Evolutionary conservation across 2,113 vertebrate species (phyloP), one percentile per base, ranked within the genome.

Genomic region (Uria lomvia): DNA sequence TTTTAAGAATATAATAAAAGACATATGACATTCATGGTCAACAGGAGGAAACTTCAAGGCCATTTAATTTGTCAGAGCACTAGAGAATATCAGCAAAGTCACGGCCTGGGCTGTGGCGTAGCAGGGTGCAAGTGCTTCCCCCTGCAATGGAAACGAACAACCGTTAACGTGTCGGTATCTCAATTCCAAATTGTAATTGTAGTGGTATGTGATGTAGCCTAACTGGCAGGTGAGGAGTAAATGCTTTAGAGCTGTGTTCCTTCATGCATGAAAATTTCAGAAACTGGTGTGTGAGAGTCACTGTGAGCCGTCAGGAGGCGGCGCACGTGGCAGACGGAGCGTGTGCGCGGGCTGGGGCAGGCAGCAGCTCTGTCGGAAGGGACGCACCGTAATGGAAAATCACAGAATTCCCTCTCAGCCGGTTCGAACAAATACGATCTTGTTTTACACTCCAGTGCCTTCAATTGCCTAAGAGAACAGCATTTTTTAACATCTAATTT

Each of bases 401-500:
- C 86, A 42, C 42, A 36, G 74, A 60, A 71, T 60, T 70, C 67
- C 75, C 42, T 43, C 71, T 43, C 24, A 23, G 65, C 75, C 2
- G 0, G 20, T 43, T 66, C 80, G 36, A 17, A 63, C 30, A 77
- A 59, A 88, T 14, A 4, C 17, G 0, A 13, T 62, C 80, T 71
- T 47, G 42, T 91, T 94, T 94, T 65, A 87, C 83, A 36, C 86
- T 89, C 77, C 66, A 58, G 24, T 65, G 88, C 88, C 76, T 86
- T 71, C 71, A 56, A 30, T 66, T 58, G 78, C 79, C 49, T 30
- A 52, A 40, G 70, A 88, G 71, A 91, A 60, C 66, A 58, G 75
- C 59, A 60, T 88, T 90, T 94, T 84, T 88, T 70, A 95, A 78
- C 79, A 50, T 86, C 65, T 77, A 38, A 47, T 91, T 92, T 88